phyloP scores from a whole-genome alignment of 2,888 invertebrate species.

The Sarcophaga caerulescens region DNA sequence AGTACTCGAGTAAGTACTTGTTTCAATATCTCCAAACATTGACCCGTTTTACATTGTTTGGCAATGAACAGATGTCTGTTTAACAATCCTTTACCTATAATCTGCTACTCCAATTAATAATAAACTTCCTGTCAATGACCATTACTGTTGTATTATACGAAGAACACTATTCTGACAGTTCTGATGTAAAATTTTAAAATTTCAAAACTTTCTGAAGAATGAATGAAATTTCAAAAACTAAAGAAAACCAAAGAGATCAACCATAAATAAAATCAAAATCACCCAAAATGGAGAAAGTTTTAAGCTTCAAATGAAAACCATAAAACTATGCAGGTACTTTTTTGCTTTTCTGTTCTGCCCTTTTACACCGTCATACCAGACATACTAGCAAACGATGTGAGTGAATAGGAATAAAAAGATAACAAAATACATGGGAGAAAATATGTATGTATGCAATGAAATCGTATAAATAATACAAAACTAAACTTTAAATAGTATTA shows the following conservation, averaged over 20 bases:
- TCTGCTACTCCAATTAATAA: slow-evolving; percentile 9
- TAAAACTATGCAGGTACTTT: slow-evolving; percentile 35
- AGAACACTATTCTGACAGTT: slow-evolving; percentile 27
- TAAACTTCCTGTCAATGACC: slow-evolving; percentile 29
- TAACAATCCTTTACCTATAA: neutral
- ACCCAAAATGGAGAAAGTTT: slow-evolving; percentile 38
- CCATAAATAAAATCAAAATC: slow-evolving; percentile 43
- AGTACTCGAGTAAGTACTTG: no score
- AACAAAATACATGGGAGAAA: slow-evolving; percentile 4
- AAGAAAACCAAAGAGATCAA: slow-evolving; percentile 30
- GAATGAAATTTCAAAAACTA: neutral
- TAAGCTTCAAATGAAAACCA: slow-evolving; percentile 45
- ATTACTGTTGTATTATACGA: neutral
- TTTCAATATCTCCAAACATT: no score
- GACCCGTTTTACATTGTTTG: no score
- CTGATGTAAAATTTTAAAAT: slow-evolving; percentile 52
- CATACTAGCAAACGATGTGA: neutral
- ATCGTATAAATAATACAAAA: slow-evolving; percentile 22
- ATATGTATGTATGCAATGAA: neutral
- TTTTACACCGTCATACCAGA: neutral
- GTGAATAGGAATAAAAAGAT: neutral
- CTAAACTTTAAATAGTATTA: neutral
- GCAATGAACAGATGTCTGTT: neutral
- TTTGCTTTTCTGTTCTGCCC: neutral
- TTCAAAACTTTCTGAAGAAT: slow-evolving; percentile 31